Conservation (phyloP, 2,888 invertebrate species). For the Iphiclides podalirius region DNA sequence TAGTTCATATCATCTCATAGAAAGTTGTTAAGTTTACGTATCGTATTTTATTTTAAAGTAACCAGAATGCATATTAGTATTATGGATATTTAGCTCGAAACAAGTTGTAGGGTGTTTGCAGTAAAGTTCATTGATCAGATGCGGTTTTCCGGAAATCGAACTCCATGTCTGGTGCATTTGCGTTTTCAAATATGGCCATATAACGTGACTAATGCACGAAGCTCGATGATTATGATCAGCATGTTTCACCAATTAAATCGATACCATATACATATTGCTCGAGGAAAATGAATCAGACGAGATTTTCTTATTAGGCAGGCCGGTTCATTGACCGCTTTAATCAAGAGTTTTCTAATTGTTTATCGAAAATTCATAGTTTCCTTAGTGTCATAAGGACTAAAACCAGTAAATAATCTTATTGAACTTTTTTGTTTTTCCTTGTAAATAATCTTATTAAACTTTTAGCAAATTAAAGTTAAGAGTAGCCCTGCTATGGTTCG, state of each 20-base stretch:
- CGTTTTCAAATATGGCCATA: conserved; percentile 15
- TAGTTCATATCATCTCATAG: too few relatives aligned
- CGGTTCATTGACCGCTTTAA: conserved; percentile 14
- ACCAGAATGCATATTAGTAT: too few relatives aligned
- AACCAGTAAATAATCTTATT: too few relatives aligned
- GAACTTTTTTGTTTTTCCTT: too few relatives aligned
- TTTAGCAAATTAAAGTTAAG: too few relatives aligned
- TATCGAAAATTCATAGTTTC: too few relatives aligned
- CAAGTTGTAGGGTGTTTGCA: conserved; percentile 4
- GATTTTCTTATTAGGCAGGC: background rate
- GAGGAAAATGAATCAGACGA: conserved; percentile 8
- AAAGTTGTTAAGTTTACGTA: too few relatives aligned
- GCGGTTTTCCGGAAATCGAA: conserved; percentile 16
- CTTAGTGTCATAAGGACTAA: too few relatives aligned
- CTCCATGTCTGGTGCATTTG: conserved; percentile 12
- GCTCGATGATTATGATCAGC: conserved; percentile 15
- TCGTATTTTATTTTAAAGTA: too few relatives aligned
- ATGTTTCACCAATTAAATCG: conserved; percentile 16
- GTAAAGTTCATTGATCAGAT: conserved; percentile 15
- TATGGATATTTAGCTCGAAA: background rate
- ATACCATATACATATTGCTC: conserved; percentile 18
- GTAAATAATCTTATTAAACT: too few relatives aligned
- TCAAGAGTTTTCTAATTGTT: background rate
- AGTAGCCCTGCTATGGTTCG: too few relatives aligned
- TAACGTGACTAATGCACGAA: conserved; percentile 16